Evolutionary conservation across 2,888 invertebrate genomes (phyloP), one percentile per base, ranked within the genome.

Genomic region (Proisotoma minuta): DNA sequence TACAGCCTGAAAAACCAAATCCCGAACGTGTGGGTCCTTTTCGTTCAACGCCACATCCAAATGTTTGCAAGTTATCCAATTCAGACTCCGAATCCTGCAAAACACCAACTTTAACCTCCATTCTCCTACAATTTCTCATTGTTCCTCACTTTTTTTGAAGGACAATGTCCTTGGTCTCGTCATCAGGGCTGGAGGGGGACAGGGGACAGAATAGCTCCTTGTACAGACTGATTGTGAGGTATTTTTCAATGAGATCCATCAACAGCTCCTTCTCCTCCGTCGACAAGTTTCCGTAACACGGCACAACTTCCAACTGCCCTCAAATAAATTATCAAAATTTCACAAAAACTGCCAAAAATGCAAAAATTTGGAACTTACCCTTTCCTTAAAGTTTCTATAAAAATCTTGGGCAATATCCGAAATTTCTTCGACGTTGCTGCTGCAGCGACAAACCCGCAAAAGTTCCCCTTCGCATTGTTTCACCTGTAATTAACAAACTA

Each of bases 21-120:
- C 89, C n/a, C 93, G 81, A 8, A 94, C 91, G 74, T 86, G 86
- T 0, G 88, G 83, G 77, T 87, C 87, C 10, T 86, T 85, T 77
- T 95, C 89, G 76, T 94, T 91, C 68, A 99, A 88, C 74, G 87
- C 85, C 75, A 96, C 94, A 75, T 96, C 96, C 60, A 99, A 83
- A 79, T 96, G 94, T 67, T 89, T 87, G 56, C 93, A 89, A 62
- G 92, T 92, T 8, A 99, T 91, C 99, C 99, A 99, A 78, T 92
- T 91, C 59, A 99, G 81, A 76, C 92, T 91, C 52, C 98, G 86
- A 75, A 99, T 98, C 62, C 96, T 81, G 63, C 15, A 72, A 58
- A 28, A 53, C 34, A n/a, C n/a, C 3, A 3, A 49, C 15, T 47
- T 47, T 20, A n/a, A 47, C 20, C 5, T n/a, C 47, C n/a, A n/a